Conservation (phyloP, 2,888 invertebrate genomes). For the Mythimna impura region DNA sequence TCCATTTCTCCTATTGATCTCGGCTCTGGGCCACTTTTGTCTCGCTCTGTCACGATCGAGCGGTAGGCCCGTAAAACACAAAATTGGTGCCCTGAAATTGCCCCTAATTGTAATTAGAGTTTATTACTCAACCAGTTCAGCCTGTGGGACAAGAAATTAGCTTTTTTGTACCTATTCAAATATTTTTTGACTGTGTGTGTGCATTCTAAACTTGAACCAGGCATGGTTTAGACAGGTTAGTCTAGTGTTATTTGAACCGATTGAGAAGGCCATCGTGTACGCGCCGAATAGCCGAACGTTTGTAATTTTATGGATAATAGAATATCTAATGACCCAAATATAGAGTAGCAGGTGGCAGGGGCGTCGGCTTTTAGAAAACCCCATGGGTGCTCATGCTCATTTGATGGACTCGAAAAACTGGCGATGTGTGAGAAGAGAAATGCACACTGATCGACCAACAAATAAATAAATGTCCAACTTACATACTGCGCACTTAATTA, state of each 20-base stretch:
- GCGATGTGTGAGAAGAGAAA: too few relatives aligned
- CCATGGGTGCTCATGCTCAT: too few relatives aligned
- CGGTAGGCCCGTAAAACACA: too few relatives aligned
- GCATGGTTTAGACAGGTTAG: constrained; percentile 45
- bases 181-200: constrained; percentile 4
- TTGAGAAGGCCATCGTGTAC: constrained; percentile 50
- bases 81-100: too few relatives aligned
- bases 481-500: too few relatives aligned
- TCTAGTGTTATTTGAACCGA: constrained; percentile 25
- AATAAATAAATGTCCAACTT: too few relatives aligned
- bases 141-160: constrained; percentile 10
- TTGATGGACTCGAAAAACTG: too few relatives aligned
- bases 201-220: constrained; percentile 17
- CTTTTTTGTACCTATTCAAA: constrained; percentile 29
- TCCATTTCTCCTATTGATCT: too few relatives aligned
- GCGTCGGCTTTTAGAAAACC: too few relatives aligned
- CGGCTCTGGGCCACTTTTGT: too few relatives aligned
- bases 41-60: too few relatives aligned
- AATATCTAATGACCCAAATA: background rate
- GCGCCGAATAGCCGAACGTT: constrained; percentile 23
- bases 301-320: constrained; percentile 13
- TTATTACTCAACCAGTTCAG: constrained; percentile 2
- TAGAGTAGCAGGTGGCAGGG: background rate
- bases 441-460: too few relatives aligned
- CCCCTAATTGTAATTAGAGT: constrained; percentile 1